Base-by-base conservation (phyloP, 2,113 vertebrate genomes). In the Laticauda colubrina region DNA sequence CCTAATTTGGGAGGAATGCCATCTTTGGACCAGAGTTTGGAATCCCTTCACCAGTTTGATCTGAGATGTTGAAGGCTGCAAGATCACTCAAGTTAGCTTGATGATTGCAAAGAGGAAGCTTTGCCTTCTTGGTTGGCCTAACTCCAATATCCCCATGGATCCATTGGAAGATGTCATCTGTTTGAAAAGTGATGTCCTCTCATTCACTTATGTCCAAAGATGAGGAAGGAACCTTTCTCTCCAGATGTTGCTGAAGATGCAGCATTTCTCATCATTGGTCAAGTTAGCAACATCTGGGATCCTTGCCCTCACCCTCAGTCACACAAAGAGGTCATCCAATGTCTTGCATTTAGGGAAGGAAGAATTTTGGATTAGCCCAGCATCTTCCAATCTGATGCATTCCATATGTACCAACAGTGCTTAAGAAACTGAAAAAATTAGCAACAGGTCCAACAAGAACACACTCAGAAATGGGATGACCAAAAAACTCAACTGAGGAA, bases 401-500 rank as follows among this genome's bases (percentile, higher is more conserved):
- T 34, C 64, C 5, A 2, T 75, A 34, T 18, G n/a, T 75, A 14
- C 14, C 14, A 75, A n/a, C 48, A 75, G 34, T 34, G 64, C 64
- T 75, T 75, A 75, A 75, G 64, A 34, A 34, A 34, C 69, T 75
- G 59, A 0, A 9, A 2, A 34, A 69, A 20, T 7, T 18, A 34
- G 48, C n/a, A 64, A 29, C 26, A 61, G 24, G 10, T 61, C 59
- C 64, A 15, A 69, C 64, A 69, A 34, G 12, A 18, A 15, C n/a
- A 7, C 64, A 87, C 94, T 94, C 92, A 61, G 90, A 87, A 51
- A 69, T 54, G 92, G 91, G 94, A 69, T 7, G 57, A 53, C 89
- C 53, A 91, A 64, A 93, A 51, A 69, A 0, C 10, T 91, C 92
- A 89, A 81, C n/a, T 91, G 43, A 56, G 94, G 87, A 93, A 96